phyloP scores from a whole-genome alignment of 1,140 invertebrate genomes.

The Drosophila ohnishii region DNA sequence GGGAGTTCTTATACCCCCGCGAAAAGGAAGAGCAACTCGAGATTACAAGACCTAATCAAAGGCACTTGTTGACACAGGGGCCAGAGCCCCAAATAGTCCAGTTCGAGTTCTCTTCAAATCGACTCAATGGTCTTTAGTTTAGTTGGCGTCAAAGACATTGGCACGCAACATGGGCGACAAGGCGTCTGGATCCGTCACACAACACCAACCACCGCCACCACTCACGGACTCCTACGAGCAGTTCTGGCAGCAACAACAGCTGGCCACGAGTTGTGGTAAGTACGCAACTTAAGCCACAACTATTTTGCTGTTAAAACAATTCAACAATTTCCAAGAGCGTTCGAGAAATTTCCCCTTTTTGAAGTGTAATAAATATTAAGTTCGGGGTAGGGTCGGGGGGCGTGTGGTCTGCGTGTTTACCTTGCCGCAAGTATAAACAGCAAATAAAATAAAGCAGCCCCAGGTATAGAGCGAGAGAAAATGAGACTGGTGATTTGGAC shows the following conservation, averaged over 20 bases:
- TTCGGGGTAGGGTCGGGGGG: slow-evolving; percentile 1
- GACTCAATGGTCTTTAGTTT: slow-evolving; percentile 34
- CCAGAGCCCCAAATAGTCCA: background rate
- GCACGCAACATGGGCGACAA: slow-evolving; percentile 70
- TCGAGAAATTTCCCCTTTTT: slow-evolving; percentile 66
- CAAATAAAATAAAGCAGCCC: slow-evolving; percentile 42
- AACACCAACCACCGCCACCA: background rate
- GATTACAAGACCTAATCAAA: slow-evolving; percentile 45
- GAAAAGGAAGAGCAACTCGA: slow-evolving; percentile 27
- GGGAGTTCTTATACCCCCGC: slow-evolving; percentile 2
- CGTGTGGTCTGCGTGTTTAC: slow-evolving; percentile 67
- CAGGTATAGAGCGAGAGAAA: slow-evolving; percentile 28
- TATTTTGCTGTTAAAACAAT: slow-evolving; percentile 66
- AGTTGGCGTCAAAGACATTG: slow-evolving; percentile 51
- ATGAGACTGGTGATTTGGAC: slow-evolving; percentile 67
- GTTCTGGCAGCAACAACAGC: slow-evolving; percentile 24
- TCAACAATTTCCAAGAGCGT: slow-evolving; percentile 47
- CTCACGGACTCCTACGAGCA: slow-evolving; percentile 23
- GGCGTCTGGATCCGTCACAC: slow-evolving; percentile 51
- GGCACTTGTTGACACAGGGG: slow-evolving; percentile 27
- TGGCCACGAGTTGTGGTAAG: slow-evolving; percentile 70
- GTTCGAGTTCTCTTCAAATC: slow-evolving; percentile 13
- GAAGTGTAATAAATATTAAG: slow-evolving; percentile 64
- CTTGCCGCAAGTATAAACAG: slow-evolving; percentile 68
- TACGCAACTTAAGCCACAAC: slow-evolving; percentile 49